These are phyloP conservation scores for Ptilorrhoa leucosticta DNA, from an alignment of 2,113 vertebrate genomes.

Conservation along the genomic window DNA sequence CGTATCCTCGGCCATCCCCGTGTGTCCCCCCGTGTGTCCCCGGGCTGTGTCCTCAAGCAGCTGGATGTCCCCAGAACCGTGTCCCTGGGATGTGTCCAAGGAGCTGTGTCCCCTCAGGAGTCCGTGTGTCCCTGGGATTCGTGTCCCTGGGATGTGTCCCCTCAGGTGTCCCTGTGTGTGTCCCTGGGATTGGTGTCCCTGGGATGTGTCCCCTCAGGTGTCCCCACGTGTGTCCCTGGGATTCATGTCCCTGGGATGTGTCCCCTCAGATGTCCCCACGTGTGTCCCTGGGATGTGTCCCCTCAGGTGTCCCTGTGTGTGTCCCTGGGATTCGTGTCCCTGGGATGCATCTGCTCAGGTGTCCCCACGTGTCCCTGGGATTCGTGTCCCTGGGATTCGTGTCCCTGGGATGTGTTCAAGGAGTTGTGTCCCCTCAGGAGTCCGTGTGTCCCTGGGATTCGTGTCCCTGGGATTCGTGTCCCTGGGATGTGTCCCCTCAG, in stretches of 20 bases:
- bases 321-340: too few species aligned
- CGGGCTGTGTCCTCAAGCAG: too few species aligned
- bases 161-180: background rate
- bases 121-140: background rate
- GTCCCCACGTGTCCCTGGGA: background rate
- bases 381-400: background rate
- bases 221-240: rapidly evolving
- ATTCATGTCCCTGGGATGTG: background rate
- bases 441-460: background rate
- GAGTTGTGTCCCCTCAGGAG: background rate
- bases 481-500: background rate
- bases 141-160: too few species aligned
- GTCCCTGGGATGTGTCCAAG: background rate
- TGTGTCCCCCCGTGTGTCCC: rapidly evolving
- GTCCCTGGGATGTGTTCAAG: background rate
- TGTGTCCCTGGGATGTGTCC: background rate
- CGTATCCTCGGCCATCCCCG: too few species aligned
- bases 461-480: background rate
- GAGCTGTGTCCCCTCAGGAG: background rate
- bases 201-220: background rate
- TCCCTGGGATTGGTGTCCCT: background rate
- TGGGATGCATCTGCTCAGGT: too few species aligned
- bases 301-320: background rate
- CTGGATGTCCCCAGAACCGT: too few species aligned
- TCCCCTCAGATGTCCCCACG: background rate